Conservation (phyloP, 2,888 invertebrate species). For the Fragum sueziense region DNA sequence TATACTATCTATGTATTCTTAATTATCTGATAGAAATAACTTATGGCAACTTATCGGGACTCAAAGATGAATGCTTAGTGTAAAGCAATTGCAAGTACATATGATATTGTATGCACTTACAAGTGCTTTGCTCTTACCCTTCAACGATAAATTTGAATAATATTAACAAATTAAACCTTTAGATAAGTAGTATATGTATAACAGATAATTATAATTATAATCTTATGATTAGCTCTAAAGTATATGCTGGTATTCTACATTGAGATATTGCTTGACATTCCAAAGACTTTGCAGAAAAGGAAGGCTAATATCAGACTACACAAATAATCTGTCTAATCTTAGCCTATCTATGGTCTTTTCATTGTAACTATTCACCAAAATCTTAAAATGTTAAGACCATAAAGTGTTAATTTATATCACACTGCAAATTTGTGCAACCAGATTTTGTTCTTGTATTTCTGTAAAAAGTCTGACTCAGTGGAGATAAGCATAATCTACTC, state of each 20-base stretch:
- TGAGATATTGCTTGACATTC: no score
- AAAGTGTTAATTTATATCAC: no score
- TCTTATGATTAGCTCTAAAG: background rate
- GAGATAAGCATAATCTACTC: no score
- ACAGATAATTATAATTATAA: background rate
- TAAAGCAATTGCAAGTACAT: background rate
- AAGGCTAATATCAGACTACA: no score
- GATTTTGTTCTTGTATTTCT: no score
- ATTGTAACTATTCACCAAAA: no score
- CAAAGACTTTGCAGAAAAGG: no score
- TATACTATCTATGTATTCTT: background rate
- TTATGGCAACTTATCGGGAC: constrained; percentile 17
- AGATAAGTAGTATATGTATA: background rate
- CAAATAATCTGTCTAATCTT: no score
- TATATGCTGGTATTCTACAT: background rate
- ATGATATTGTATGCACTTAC: background rate
- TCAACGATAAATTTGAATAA: background rate
- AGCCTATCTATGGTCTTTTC: no score
- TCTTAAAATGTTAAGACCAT: no score
- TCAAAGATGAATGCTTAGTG: background rate
- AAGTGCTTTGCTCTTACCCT: background rate
- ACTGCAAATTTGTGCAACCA: no score
- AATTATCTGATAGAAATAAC: background rate
- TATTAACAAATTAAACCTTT: background rate
- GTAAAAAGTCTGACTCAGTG: no score